These are phyloP conservation scores for Reinhardtius hippoglossoides DNA, from an alignment of 2,113 vertebrate genomes.

Conservation along the genomic window DNA sequence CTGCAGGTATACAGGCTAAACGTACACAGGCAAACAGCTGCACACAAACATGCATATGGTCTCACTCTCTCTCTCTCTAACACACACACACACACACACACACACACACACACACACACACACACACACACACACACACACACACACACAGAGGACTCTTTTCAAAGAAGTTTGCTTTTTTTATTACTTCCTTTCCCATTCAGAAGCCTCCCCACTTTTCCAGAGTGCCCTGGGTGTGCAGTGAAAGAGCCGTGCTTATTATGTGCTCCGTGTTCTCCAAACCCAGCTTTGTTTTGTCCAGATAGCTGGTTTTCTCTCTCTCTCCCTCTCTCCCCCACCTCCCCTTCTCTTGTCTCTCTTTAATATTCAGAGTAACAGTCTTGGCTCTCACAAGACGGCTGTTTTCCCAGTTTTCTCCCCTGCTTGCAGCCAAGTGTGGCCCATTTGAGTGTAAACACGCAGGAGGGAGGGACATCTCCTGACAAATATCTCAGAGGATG, in stretches of 20 bases:
- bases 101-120: conserved; percentile 23
- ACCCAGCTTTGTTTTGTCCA: conserved; percentile 81
- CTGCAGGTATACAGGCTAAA: conserved; percentile 47
- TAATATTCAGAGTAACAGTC: conserved; percentile 86
- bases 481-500: conserved; percentile 81
- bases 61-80: conserved; percentile 13
- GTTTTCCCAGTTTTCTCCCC: conserved; percentile 73
- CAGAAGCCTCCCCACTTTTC: conserved; percentile 79
- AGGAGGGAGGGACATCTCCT: conserved; percentile 78
- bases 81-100: conserved; percentile 51
- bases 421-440: conserved; percentile 81
- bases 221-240: conserved; percentile 79
- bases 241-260: conserved; percentile 80
- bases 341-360: conserved; percentile 72
- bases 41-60: conserved; percentile 39
- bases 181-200: conserved; percentile 86
- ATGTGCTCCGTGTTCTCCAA: conserved; percentile 78
- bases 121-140: conserved; percentile 36
- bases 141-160: conserved; percentile 70
- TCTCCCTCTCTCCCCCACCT: conserved; percentile 44
- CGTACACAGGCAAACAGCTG: conserved; percentile 50
- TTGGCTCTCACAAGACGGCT: conserved; percentile 80
- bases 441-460: conserved; percentile 81
- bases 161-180: conserved; percentile 83
- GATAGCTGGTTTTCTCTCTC: conserved; percentile 66